phyloP scores from a whole-genome alignment of 2,888 invertebrate species.

The Gastracanthus pulcherrimus region DNA sequence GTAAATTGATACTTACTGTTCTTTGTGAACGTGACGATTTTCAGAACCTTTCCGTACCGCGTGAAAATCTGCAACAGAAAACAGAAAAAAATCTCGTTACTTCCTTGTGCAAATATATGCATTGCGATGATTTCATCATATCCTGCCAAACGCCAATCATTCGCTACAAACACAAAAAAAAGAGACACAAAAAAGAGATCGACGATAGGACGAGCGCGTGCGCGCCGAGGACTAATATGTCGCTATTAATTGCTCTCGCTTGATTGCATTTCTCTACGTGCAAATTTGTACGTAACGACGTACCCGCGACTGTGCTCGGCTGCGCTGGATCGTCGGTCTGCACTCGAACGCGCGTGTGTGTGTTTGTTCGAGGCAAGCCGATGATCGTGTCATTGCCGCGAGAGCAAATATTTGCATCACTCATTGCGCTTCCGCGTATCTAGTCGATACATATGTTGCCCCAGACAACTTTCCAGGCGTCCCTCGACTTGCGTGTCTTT shows the following conservation, averaged over 20 bases:
- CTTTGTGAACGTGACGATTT: slow-evolving; percentile 99
- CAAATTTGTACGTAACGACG: slow-evolving; percentile 29
- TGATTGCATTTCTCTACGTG: slow-evolving; percentile 37
- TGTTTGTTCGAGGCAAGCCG: slow-evolving; percentile 59
- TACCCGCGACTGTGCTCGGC: not conserved
- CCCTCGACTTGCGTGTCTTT: not conserved
- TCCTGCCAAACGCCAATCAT: not conserved
- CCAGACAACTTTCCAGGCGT: not conserved
- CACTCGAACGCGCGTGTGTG: not conserved
- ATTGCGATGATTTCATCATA: not conserved
- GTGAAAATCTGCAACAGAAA: slow-evolving; percentile 92
- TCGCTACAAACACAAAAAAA: not conserved
- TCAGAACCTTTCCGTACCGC: slow-evolving; percentile 98
- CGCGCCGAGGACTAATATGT: not conserved
- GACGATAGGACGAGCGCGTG: not conserved
- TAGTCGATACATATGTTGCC: not conserved
- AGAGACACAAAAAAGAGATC: not conserved
- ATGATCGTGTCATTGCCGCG: slow-evolving; percentile 63
- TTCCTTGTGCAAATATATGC: not conserved
- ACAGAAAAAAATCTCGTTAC: not conserved
- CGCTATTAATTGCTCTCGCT: slow-evolving; percentile 31
- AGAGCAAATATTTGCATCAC: slow-evolving; percentile 62
- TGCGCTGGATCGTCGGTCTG: not conserved
- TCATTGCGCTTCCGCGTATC: slow-evolving; percentile 35
- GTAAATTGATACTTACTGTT: slow-evolving; percentile 90